Percentiles rank a stretch among this genome's conserved stretches.
Conservation (phyloP, 1,140 invertebrate species). For the Cydia pomonella region DNA sequence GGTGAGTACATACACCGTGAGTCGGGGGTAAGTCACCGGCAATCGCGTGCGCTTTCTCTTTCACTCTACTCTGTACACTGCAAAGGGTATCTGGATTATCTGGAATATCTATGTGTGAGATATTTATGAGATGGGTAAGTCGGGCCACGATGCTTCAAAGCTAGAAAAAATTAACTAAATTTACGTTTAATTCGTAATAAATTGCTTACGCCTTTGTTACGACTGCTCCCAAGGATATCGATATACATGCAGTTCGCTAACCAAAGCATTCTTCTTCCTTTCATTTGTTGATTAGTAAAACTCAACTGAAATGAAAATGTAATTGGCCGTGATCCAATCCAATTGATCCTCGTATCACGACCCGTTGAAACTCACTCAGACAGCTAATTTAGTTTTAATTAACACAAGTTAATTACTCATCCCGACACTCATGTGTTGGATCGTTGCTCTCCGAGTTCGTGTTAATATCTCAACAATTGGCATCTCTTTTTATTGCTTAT, state of each 20-base stretch:
- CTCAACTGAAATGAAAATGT: neutral
- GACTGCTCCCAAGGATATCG: no score
- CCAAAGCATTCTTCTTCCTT: no score
- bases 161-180: no score
- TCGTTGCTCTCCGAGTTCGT: neutral
- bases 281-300: neutral
- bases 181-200: neutral
- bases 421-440: neutral
- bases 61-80: no score
- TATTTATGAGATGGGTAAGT: no score
- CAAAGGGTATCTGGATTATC: no score
- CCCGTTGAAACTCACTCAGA: neutral
- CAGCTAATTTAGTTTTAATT: conserved; percentile 12
- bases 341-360: neutral
- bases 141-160: no score
- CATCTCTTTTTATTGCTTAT: neutral
- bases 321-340: neutral
- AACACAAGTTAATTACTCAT: conserved; percentile 7
- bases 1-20: conserved; percentile 54
- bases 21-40: no score
- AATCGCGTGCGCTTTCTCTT: no score
- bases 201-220: neutral
- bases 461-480: neutral
- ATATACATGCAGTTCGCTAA: no score
- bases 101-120: no score